phyloP scores from a whole-genome alignment of 2,888 invertebrate species.

The Dione juno region DNA sequence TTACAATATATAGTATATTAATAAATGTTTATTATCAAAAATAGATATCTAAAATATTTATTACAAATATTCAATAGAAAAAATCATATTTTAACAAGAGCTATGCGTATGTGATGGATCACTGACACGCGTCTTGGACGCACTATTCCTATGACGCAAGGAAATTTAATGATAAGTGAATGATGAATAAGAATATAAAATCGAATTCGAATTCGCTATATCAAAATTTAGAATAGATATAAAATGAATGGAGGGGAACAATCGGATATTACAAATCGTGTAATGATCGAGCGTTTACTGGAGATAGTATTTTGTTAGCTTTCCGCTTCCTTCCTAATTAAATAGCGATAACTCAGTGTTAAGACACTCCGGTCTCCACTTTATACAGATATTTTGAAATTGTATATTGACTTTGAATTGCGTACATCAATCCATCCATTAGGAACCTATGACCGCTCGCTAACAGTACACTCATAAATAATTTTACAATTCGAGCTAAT shows the following conservation, averaged over 20 bases:
- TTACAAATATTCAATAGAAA: constrained; percentile 29
- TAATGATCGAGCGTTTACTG: constrained; percentile 42
- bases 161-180: constrained; percentile 57
- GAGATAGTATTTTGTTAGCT: neutral
- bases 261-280: constrained; percentile 35
- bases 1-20: too few relatives aligned
- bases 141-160: constrained; percentile 64
- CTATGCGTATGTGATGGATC: constrained; percentile 63
- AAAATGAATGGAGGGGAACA: constrained; percentile 1
- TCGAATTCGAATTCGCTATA: constrained; percentile 45
- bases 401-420: too few relatives aligned
- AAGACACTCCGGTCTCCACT: too few relatives aligned
- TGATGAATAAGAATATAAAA: constrained; percentile 50
- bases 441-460: too few relatives aligned
- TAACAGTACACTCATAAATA: too few relatives aligned
- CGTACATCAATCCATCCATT: too few relatives aligned
- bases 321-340: too few relatives aligned
- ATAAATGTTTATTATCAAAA: too few relatives aligned
- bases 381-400: too few relatives aligned
- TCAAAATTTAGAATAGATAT: constrained; percentile 27
- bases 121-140: constrained; percentile 65
- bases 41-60: neutral
- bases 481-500: too few relatives aligned
- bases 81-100: constrained; percentile 20
- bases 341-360: too few relatives aligned